Evolutionary conservation across 2,113 vertebrate genomes (phyloP).

Genomic region (Poicephalus gulielmi): DNA sequence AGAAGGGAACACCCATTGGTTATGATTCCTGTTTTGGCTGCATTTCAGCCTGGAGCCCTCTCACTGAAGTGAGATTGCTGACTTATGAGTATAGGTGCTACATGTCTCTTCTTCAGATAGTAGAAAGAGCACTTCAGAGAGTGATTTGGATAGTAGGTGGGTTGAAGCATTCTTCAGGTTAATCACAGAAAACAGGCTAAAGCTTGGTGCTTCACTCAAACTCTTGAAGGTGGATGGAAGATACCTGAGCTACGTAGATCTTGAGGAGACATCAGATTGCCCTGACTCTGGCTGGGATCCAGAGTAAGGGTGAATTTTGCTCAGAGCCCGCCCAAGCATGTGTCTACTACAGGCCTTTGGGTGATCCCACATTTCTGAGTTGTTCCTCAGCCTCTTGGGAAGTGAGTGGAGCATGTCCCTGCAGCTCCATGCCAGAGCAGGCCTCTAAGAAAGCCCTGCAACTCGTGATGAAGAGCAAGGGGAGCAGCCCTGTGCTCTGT

Average conservation of each 20-base stretch:
- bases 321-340: neutral
- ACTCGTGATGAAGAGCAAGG: neutral
- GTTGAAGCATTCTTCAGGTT: neutral
- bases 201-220: neutral
- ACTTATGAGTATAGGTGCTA: neutral
- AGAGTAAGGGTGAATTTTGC: neutral
- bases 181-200: neutral
- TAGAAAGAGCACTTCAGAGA: neutral
- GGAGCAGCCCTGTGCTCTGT: neutral
- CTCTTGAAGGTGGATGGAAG: neutral
- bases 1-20: neutral
- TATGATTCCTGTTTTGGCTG: neutral
- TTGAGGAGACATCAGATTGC: neutral
- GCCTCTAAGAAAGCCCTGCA: neutral
- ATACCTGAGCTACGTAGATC: neutral
- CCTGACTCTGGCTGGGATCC: neutral
- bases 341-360: neutral
- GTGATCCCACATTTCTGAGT: neutral
- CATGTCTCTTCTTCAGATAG: neutral
- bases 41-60: neutral
- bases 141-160: neutral
- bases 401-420: neutral
- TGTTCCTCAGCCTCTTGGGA: neutral
- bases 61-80: neutral
- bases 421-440: neutral